Percentiles rank a stretch among this genome's conserved stretches.
Evolutionary conservation across 2,797 vertebrate species (phyloP).

Genomic region (Harpia harpyja): DNA sequence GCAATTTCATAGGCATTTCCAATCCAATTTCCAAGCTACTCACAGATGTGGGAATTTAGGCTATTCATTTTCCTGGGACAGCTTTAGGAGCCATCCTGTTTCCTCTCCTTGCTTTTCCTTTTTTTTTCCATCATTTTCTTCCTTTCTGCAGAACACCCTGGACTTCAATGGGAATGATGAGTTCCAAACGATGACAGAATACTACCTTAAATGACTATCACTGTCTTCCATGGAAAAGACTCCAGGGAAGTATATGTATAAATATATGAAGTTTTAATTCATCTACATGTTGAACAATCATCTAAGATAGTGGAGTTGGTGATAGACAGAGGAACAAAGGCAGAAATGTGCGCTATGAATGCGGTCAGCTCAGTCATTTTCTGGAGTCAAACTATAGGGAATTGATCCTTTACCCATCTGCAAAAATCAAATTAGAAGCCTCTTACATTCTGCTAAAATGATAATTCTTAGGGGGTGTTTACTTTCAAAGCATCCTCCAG

Average conservation of each 20-base stretch:
- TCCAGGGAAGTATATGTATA: neutral
- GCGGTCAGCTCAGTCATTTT: neutral
- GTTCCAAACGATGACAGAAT: neutral
- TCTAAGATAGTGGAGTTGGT: neutral
- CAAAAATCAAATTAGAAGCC: neutral
- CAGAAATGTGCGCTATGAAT: accelerated
- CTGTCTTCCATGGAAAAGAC: neutral
- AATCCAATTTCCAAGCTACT: neutral
- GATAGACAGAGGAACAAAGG: neutral
- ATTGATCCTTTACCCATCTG: neutral
- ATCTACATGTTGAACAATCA: neutral
- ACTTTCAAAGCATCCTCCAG: neutral
- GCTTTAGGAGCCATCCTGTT: neutral
- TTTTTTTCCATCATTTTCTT: neutral
- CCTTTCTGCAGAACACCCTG: neutral
- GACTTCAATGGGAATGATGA: neutral
- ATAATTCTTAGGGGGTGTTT: neutral
- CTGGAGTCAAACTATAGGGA: neutral
- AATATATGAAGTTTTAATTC: neutral
- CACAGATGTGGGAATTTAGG: neutral
- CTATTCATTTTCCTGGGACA: neutral
- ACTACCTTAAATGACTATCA: neutral
- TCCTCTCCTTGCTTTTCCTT: neutral
- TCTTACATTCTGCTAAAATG: neutral
- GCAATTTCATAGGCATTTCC: neutral